Conservation (phyloP, 1,140 invertebrate genomes). For the Lamellibrachia luymesi region DNA sequence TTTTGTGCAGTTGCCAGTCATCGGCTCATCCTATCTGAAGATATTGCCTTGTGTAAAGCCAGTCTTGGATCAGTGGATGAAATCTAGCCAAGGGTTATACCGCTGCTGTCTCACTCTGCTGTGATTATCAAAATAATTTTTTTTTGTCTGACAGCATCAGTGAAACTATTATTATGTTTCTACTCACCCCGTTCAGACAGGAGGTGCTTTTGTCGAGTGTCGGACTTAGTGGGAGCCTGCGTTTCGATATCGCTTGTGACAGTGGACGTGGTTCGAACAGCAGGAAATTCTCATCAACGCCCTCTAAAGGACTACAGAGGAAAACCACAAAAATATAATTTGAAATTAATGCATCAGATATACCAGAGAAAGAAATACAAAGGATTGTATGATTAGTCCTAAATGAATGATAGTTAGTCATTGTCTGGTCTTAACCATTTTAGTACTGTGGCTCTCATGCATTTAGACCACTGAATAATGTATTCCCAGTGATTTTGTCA, state of each 20-base stretch:
- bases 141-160: too few species aligned
- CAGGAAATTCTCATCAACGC: constrained; percentile 44
- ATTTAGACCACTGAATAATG: too few species aligned
- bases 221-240: not conserved
- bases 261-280: not conserved
- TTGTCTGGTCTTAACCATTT: not conserved
- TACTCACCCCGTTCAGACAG: not conserved
- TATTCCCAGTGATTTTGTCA: too few species aligned
- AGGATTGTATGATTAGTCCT: not conserved
- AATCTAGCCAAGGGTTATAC: too few species aligned
- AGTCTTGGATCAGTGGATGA: too few species aligned
- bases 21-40: too few species aligned
- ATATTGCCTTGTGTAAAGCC: too few species aligned
- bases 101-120: too few species aligned
- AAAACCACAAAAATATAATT: not conserved
- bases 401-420: not conserved
- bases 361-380: not conserved
- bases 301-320: constrained; percentile 47
- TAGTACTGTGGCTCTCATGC: not conserved
- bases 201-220: not conserved
- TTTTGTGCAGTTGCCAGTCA: too few species aligned
- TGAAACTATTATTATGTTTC: not conserved
- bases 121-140: too few species aligned
- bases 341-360: not conserved
- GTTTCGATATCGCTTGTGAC: not conserved